These are phyloP conservation scores for Drosophila novamexicana DNA, from an alignment of 1,140 invertebrate species.

Conservation along the genomic window DNA sequence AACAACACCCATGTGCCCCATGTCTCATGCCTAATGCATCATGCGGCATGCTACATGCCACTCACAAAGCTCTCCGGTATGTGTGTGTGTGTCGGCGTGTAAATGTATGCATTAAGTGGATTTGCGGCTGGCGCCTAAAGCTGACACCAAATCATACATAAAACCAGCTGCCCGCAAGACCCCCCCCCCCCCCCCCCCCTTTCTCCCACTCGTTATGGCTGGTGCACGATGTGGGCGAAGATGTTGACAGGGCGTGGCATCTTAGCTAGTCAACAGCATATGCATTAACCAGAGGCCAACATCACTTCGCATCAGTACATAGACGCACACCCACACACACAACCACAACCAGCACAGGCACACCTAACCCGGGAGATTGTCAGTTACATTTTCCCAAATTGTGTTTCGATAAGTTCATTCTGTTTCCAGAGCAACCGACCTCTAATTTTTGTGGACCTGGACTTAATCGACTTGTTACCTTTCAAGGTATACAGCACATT, in stretches of 20 bases:
- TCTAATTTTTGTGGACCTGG: too few relatives aligned
- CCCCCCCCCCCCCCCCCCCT: not conserved
- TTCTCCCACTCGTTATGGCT: not conserved
- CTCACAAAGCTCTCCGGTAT: not conserved
- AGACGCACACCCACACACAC: not conserved
- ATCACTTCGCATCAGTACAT: not conserved
- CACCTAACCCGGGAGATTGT: not conserved
- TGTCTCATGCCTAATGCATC: not conserved
- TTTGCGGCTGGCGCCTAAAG: conserved; percentile 43
- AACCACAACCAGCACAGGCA: not conserved
- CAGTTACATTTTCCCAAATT: conserved; percentile 10
- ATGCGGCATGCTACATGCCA: not conserved
- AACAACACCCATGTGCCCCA: conserved; percentile 8
- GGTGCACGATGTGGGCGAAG: not conserved
- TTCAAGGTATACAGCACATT: too few relatives aligned
- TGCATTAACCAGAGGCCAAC: conserved; percentile 5
- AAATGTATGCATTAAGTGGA: conserved; percentile 34
- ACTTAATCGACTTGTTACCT: not conserved
- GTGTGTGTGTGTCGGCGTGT: conserved; percentile 5
- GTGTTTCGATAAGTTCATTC: conserved; percentile 36
- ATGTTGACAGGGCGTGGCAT: not conserved
- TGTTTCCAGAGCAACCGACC: not conserved
- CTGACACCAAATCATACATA: conserved; percentile 48
- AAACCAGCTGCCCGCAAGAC: not conserved
- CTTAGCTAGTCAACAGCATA: conserved; percentile 24